A percentile compares a stretch with the other conserved stretches of the same genome.
phyloP scores from a whole-genome alignment of 1,140 invertebrate species.

The Cotesia vestalis region DNA sequence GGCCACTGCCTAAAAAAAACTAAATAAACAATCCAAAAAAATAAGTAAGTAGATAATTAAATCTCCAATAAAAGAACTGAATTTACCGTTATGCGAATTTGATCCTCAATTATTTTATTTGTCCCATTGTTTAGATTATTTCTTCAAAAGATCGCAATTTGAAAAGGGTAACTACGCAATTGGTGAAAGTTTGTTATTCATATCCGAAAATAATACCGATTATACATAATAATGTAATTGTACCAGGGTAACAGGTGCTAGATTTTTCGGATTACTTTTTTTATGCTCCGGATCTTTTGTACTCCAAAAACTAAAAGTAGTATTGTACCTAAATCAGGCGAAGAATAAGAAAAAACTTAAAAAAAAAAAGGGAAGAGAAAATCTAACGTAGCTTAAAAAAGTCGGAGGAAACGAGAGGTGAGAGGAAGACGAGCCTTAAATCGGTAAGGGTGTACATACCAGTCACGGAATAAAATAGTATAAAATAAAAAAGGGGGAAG shows the following conservation, averaged over 20 bases:
- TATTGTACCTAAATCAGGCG: not conserved
- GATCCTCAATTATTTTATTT: constrained; percentile 6
- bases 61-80: too few relatives aligned
- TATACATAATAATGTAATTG: not conserved
- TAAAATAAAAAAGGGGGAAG: constrained; percentile 5
- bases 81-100: constrained; percentile 21
- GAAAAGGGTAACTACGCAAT: constrained; percentile 23
- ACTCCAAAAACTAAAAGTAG: not conserved
- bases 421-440: constrained; percentile 26
- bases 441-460: constrained; percentile 22
- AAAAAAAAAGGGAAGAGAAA: not conserved
- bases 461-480: not conserved
- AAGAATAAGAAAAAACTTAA: constrained; percentile 19
- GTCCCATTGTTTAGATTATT: not conserved
- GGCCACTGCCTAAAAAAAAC: too few relatives aligned
- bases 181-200: constrained; percentile 22
- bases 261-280: not conserved
- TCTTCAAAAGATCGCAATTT: not conserved
- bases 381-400: not conserved
- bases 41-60: too few relatives aligned
- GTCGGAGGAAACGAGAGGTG: constrained; percentile 2
- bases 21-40: too few relatives aligned
- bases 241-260: constrained; percentile 29
- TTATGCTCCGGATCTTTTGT: constrained; percentile 14
- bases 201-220: not conserved